Evolutionary conservation across 2,888 invertebrate species (phyloP).

Genomic region (Acanthosepion esculentum): DNA sequence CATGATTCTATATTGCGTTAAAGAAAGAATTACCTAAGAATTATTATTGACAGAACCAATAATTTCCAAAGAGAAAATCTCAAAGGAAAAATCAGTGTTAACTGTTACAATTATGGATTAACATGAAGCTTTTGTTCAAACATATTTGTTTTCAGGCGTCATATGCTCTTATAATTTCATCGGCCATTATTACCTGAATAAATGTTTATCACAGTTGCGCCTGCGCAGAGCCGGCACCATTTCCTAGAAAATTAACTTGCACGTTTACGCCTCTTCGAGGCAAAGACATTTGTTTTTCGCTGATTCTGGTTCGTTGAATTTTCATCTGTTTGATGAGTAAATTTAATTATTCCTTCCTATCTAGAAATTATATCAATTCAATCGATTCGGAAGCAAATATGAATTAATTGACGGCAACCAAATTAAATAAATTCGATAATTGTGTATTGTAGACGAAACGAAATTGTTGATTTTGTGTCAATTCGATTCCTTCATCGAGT

Average conservation of each 20-base stretch:
- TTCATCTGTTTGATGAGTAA: neutral
- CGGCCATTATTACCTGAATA: neutral
- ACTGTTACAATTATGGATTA: neutral
- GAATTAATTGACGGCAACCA: neutral
- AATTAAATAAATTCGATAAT: constrained; percentile 33
- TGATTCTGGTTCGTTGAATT: neutral
- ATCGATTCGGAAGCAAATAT: constrained; percentile 9
- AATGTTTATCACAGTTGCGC: neutral
- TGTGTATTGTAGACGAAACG: constrained; percentile 16
- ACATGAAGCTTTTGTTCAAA: neutral
- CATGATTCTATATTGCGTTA: too few species aligned
- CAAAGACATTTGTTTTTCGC: neutral
- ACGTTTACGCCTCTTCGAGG: neutral
- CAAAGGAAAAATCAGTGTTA: too few species aligned
- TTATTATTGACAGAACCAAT: too few species aligned
- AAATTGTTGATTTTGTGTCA: neutral
- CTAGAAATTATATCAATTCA: neutral
- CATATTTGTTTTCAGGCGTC: neutral
- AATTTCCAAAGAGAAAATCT: too few species aligned
- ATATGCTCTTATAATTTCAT: neutral
- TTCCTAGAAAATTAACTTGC: neutral
- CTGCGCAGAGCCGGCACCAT: neutral
- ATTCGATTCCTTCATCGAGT: neutral
- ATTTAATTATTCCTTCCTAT: neutral
- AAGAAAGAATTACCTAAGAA: too few species aligned